Conservation (phyloP, 92 coral and sea anemone species). For the Plumapathes pennacea region DNA sequence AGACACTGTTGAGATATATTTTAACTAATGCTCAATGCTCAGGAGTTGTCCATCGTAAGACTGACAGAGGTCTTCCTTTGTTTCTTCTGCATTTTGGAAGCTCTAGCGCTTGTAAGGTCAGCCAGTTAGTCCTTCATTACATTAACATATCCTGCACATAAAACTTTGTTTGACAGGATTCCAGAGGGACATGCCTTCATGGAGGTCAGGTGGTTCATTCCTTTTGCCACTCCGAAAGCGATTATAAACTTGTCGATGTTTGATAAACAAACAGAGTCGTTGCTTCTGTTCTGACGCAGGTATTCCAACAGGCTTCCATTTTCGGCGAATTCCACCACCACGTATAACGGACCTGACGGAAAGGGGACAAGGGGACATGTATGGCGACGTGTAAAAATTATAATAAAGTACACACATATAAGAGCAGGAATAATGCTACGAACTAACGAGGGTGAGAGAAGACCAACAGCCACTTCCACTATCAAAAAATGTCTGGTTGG, state of each 20-base stretch:
- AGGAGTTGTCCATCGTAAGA: no score
- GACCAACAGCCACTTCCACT: no score
- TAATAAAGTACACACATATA: background rate
- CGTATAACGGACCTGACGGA: slow-evolving; percentile 13
- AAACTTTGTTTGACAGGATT: background rate
- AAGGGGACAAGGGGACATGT: background rate
- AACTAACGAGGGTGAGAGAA: background rate
- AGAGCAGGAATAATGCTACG: background rate
- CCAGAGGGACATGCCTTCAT: background rate
- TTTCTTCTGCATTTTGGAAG: no score
- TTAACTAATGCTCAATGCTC: no score
- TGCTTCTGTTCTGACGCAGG: slow-evolving; percentile 13
- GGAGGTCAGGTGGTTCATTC: slow-evolving; percentile 28
- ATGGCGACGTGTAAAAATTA: background rate
- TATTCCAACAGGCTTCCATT: slow-evolving; percentile 30
- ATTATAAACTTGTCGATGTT: slow-evolving; percentile 9
- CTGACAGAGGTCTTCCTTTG: no score
- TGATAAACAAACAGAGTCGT: background rate
- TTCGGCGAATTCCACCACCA: slow-evolving; percentile 34
- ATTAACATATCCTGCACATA: no score
- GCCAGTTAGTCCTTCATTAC: no score
- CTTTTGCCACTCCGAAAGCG: slow-evolving; percentile 35
- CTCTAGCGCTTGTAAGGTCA: no score
- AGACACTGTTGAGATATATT: no score
- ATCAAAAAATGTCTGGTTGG: no score